phyloP scores from a whole-genome alignment of 2,113 vertebrate genomes.

The Otolemur garnettii region DNA sequence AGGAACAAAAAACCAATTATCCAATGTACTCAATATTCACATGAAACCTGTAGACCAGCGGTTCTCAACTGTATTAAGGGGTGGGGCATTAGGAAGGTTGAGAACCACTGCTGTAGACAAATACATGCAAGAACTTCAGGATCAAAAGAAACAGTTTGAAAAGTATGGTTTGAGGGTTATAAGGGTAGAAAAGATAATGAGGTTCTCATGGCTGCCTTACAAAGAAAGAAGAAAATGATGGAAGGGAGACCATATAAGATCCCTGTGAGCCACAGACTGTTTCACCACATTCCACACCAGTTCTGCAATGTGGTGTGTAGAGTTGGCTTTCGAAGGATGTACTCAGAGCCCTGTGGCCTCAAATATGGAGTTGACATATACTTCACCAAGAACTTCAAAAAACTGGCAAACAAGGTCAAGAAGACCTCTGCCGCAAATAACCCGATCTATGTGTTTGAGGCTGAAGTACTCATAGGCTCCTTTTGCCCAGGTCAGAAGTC shows the following conservation, averaged over 20 bases:
- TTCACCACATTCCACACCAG: constrained; percentile 89
- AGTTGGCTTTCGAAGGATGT: constrained; percentile 92
- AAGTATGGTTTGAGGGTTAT: constrained; percentile 77
- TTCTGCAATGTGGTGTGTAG: constrained; percentile 89
- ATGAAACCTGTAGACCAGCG: too few species aligned
- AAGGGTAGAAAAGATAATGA: constrained; percentile 91
- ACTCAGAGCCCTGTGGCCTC: constrained; percentile 85
- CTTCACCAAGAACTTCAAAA: constrained; percentile 84
- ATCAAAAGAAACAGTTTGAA: constrained; percentile 71
- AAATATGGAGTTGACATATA: constrained; percentile 92
- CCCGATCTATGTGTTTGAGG: constrained; percentile 91
- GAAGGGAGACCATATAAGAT: neutral
- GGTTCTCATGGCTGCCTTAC: constrained; percentile 86
- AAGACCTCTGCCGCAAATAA: constrained; percentile 53
- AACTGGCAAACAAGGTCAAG: constrained; percentile 78
- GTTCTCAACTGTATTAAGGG: too few species aligned
- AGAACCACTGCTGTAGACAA: too few species aligned
- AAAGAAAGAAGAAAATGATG: constrained; percentile 83
- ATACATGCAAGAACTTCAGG: constrained; percentile 39
- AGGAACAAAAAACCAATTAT: too few species aligned
- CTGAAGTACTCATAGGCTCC: constrained; percentile 90
- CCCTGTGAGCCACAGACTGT: constrained; percentile 78
- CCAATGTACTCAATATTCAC: too few species aligned
- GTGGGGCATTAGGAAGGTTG: too few species aligned
- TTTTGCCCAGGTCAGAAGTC: constrained; percentile 61